A percentile compares a stretch with the other conserved stretches of the same genome.
Evolutionary conservation across 2,888 invertebrate genomes (phyloP).

Genomic region (Cephus runcator): DNA sequence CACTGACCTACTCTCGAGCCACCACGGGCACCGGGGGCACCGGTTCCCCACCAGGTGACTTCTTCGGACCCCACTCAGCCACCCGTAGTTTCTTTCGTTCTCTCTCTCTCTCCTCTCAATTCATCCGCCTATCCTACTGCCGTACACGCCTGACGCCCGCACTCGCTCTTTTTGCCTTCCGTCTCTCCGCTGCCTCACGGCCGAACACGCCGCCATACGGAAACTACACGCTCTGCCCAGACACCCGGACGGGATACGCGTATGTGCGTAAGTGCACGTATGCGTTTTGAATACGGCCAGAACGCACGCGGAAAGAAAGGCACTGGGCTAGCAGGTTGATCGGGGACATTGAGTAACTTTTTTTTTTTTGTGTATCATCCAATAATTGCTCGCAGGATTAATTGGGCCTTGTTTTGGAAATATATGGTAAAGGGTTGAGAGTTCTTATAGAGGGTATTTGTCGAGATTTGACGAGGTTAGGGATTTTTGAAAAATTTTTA

Average conservation of each 20-base stretch:
- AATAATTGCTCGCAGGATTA: too few relatives aligned
- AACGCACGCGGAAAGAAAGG: slow-evolving; percentile 14
- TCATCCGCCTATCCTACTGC: not conserved
- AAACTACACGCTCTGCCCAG: not conserved
- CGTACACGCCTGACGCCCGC: not conserved
- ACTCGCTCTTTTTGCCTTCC: not conserved
- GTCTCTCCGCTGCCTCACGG: not conserved
- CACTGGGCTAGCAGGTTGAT: slow-evolving; percentile 22
- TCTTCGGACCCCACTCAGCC: not conserved
- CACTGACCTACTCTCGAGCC: slow-evolving; percentile 64
- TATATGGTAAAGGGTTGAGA: not conserved
- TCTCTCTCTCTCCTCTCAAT: slow-evolving; percentile 8
- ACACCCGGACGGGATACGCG: not conserved
- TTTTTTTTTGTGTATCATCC: too few relatives aligned
- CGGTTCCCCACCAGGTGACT: slow-evolving; percentile 30
- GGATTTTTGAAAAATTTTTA: not conserved
- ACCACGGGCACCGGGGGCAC: slow-evolving; percentile 37
- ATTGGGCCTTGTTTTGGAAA: too few relatives aligned
- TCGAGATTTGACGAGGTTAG: not conserved
- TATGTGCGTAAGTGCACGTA: not conserved
- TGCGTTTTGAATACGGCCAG: not conserved
- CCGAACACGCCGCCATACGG: not conserved
- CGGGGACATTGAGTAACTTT: too few relatives aligned
- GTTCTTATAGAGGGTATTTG: not conserved
- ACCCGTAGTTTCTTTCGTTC: slow-evolving; percentile 1